These are phyloP conservation scores for Dinoponera quadriceps DNA, from an alignment of 1,140 invertebrate genomes.

Conservation along the genomic window DNA sequence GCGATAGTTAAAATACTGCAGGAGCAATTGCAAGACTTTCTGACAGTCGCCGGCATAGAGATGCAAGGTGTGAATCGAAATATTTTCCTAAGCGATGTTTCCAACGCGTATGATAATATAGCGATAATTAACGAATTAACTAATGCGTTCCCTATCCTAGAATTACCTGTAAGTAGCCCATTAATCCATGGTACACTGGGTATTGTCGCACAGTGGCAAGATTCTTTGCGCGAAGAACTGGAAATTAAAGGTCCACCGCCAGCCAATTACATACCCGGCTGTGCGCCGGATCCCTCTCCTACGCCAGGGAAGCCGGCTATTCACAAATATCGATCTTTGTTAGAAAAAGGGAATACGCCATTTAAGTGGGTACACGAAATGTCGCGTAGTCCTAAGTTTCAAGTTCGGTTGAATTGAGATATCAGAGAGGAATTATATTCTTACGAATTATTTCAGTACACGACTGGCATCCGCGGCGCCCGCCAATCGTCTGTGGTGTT, in stretches of 20 bases:
- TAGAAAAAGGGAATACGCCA: slow-evolving; percentile 98
- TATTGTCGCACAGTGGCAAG: slow-evolving; percentile 95
- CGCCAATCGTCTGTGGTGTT: slow-evolving; percentile 96
- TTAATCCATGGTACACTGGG: slow-evolving; percentile 95
- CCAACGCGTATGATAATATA: not conserved
- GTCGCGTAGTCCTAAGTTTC: not conserved
- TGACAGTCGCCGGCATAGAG: slow-evolving; percentile 95
- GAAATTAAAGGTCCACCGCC: slow-evolving; percentile 91
- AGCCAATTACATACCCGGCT: slow-evolving; percentile 93
- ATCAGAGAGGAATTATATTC: slow-evolving; percentile 15
- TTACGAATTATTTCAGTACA: slow-evolving; percentile 85
- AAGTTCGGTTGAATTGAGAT: not conserved
- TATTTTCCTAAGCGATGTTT: not conserved
- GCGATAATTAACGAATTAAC: slow-evolving; percentile 6
- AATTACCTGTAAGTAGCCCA: slow-evolving; percentile 97
- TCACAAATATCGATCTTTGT: slow-evolving; percentile 96
- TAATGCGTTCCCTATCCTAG: slow-evolving; percentile 84
- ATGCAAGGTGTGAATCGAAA: slow-evolving; percentile 89
- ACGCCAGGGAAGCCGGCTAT: slow-evolving; percentile 94
- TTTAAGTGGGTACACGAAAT: slow-evolving; percentile 90
- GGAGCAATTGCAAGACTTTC: slow-evolving; percentile 91
- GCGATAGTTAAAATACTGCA: slow-evolving; percentile 94
- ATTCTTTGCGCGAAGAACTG: slow-evolving; percentile 91
- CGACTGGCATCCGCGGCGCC: slow-evolving; percentile 91
- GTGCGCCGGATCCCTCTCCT: slow-evolving; percentile 85